Percentiles rank a stretch among this genome's conserved stretches.
These are phyloP conservation scores for Volucella zonaria DNA, from an alignment of 2,888 invertebrate species.

Conservation along the genomic window DNA sequence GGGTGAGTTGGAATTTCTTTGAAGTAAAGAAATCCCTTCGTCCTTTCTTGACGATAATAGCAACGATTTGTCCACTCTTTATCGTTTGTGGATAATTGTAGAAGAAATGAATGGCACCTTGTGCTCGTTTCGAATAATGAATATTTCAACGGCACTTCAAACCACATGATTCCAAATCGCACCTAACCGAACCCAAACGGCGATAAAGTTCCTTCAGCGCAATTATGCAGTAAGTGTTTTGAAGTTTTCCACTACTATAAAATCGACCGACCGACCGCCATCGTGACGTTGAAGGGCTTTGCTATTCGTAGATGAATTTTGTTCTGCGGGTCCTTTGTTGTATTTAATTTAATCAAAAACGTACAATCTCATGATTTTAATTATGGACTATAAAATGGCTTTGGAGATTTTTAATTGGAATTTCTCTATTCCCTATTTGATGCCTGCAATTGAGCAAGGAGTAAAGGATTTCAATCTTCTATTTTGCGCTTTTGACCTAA, in stretches of 20 bases:
- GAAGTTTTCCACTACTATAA: slow-evolving; percentile 3
- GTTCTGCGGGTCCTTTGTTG: slow-evolving; percentile 16
- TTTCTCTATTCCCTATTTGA: background rate
- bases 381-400: slow-evolving; percentile 41
- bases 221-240: slow-evolving; percentile 47
- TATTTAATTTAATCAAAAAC: slow-evolving; percentile 47
- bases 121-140: slow-evolving; percentile 64
- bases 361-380: slow-evolving; percentile 54
- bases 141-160: slow-evolving; percentile 52
- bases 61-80: slow-evolving; percentile 59
- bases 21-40: background rate
- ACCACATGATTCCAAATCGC: background rate
- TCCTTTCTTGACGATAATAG: slow-evolving; percentile 27
- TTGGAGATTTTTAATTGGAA: slow-evolving; percentile 51
- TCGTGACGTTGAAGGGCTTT: slow-evolving; percentile 12
- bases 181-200: no score
- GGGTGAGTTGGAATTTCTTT: slow-evolving; percentile 8
- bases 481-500: no score
- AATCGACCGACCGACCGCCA: background rate
- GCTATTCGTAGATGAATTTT: slow-evolving; percentile 16
- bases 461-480: no score
- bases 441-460: no score
- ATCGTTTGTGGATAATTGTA: slow-evolving; percentile 64
- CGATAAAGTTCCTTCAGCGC: slow-evolving; percentile 17
- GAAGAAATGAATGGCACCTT: slow-evolving; percentile 58